These are phyloP conservation scores for Pogonocichla stellata DNA, from an alignment of 2,113 vertebrate genomes.

Conservation along the genomic window DNA sequence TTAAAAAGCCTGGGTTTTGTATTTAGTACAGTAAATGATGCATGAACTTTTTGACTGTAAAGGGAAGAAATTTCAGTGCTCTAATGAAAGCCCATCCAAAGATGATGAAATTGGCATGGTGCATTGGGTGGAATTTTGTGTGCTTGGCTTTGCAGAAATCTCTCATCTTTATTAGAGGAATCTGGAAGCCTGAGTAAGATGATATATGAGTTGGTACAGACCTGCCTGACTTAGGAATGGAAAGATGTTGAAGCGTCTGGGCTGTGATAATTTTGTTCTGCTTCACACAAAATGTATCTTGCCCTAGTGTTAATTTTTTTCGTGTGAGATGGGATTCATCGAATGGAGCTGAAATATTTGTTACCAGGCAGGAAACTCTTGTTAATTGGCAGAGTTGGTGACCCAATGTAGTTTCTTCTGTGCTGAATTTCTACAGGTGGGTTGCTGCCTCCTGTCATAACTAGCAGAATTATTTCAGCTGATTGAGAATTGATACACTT, in stretches of 20 bases:
- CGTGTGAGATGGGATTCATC: not conserved
- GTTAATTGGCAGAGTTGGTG: not conserved
- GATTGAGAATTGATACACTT: not conserved
- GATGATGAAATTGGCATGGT: not conserved
- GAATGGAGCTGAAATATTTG: not conserved
- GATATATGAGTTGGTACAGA: not conserved
- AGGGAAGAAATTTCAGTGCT: not conserved
- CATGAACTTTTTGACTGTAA: not conserved
- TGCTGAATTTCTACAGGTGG: not conserved
- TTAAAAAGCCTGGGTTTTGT: not conserved
- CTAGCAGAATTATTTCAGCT: not conserved
- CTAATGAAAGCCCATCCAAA: not conserved
- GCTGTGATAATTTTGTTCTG: not conserved
- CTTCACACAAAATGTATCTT: not conserved
- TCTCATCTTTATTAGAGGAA: not conserved
- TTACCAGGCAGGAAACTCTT: not conserved
- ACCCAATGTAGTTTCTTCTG: not conserved
- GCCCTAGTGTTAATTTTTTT: not conserved
- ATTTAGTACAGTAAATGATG: not conserved
- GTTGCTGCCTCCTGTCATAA: accelerated
- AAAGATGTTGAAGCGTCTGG: not conserved
- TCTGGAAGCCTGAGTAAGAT: not conserved
- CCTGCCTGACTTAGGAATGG: not conserved
- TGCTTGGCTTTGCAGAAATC: not conserved
- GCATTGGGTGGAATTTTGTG: not conserved